Evolutionary conservation across 2,888 invertebrate species (phyloP).

Genomic region (Epinotia bilunana): DNA sequence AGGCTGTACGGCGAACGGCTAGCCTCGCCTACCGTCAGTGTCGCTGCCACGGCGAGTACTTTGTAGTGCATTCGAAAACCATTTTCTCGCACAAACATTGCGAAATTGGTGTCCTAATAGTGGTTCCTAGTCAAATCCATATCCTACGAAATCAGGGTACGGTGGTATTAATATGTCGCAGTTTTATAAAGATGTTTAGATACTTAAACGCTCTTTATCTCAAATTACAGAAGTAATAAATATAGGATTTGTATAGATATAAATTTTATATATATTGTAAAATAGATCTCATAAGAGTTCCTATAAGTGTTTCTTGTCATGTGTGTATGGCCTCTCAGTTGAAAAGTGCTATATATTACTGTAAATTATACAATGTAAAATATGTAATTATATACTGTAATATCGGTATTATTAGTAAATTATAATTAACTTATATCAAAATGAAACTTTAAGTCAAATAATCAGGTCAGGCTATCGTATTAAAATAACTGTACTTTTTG

Average conservation of each 20-base stretch:
- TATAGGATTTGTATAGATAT: neutral
- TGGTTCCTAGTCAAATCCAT: slow-evolving; percentile 39
- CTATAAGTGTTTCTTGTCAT: slow-evolving; percentile 30
- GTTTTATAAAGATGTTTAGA: slow-evolving; percentile 4
- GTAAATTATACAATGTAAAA: too few relatives aligned
- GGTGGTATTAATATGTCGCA: slow-evolving; percentile 12
- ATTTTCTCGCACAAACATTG: neutral
- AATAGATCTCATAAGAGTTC: slow-evolving; percentile 30
- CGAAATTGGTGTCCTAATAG: slow-evolving; percentile 8
- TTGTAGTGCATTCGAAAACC: slow-evolving; percentile 12
- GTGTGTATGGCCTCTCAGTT: slow-evolving; percentile 6
- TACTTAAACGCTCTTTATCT: slow-evolving; percentile 22
- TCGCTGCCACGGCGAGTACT: slow-evolving; percentile 13
- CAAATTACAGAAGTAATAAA: neutral
- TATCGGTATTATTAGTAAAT: slow-evolving; percentile 4
- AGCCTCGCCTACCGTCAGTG: slow-evolving; percentile 45
- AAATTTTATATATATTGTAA: neutral
- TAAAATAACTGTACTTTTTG: neutral
- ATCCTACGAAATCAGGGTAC: slow-evolving; percentile 33
- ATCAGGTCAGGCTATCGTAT: slow-evolving; percentile 10
- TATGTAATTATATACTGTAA: too few relatives aligned
- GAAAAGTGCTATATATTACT: slow-evolving; percentile 16
- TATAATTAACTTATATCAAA: slow-evolving; percentile 6
- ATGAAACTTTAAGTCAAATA: neutral
- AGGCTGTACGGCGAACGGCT: slow-evolving; percentile 62